phyloP scores from a whole-genome alignment of 2,888 invertebrate species.

The Tipula confusa region DNA sequence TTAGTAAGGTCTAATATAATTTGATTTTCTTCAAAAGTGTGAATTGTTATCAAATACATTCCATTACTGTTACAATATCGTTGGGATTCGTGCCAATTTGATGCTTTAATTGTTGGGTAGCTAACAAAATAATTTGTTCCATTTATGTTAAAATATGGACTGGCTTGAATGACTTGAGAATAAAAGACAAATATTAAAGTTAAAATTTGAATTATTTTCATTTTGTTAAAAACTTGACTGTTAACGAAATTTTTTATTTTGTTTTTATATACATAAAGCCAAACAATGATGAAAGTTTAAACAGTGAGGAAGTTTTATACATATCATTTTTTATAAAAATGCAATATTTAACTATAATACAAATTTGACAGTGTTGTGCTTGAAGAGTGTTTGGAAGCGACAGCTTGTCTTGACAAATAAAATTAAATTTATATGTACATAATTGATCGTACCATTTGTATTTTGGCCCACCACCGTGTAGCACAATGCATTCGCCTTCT shows the following conservation, averaged over 20 bases:
- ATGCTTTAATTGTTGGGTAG: neutral
- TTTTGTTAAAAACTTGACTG: no score
- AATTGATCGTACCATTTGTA: neutral
- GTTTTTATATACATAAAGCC: no score
- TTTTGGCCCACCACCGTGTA: neutral
- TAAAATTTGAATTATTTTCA: no score
- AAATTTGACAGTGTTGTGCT: neutral
- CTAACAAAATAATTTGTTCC: neutral
- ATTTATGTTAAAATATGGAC: neutral
- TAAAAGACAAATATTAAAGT: no score
- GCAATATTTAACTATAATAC: no score
- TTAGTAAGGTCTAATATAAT: neutral
- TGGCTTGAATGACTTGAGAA: no score
- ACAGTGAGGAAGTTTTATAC: no score
- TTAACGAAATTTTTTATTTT: no score
- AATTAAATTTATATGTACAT: neutral
- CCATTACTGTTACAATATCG: neutral
- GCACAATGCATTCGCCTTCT: neutral
- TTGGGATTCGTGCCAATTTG: neutral
- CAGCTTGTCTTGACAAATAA: neutral
- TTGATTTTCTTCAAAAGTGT: neutral
- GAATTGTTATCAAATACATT: neutral
- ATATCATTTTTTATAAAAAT: no score
- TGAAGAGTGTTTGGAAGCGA: neutral
- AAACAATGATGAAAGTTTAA: no score